Percentiles rank a stretch among this genome's conserved stretches.
These are phyloP conservation scores for Heterocephalus glaber DNA, from an alignment of 2,113 vertebrate genomes.

Conservation along the genomic window DNA sequence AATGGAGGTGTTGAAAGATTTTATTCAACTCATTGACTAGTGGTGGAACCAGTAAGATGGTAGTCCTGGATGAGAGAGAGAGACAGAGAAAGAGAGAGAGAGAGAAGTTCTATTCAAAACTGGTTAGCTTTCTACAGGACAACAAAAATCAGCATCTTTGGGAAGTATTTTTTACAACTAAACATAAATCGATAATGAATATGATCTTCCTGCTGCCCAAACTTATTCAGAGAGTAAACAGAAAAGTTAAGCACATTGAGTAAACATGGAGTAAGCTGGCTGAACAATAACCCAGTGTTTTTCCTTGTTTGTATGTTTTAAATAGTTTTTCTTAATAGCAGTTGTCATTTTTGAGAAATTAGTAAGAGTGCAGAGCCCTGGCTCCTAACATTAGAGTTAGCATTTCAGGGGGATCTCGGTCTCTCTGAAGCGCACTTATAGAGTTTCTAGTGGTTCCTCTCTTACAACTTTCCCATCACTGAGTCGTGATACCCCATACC, in stretches of 20 bases:
- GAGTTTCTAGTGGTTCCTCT: too few species aligned
- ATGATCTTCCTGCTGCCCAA: not conserved
- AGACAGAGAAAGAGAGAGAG: not conserved
- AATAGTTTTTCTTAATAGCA: not conserved
- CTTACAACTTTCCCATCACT: not conserved
- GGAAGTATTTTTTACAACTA: not conserved
- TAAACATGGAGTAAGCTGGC: not conserved
- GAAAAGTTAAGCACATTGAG: not conserved
- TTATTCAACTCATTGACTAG: not conserved
- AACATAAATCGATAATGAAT: not conserved
- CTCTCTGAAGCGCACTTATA: not conserved
- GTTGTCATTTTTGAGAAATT: not conserved
- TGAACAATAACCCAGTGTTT: not conserved
- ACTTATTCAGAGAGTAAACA: not conserved
- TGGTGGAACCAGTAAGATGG: not conserved
- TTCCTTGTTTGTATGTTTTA: not conserved
- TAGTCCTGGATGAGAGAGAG: not conserved
- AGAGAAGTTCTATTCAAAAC: not conserved
- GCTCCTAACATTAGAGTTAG: accelerated
- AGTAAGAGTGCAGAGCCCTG: not conserved
- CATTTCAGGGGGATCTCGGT: not conserved
- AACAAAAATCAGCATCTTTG: not conserved
- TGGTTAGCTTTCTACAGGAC: not conserved
- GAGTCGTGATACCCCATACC: not conserved
- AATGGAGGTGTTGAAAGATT: not conserved